phyloP scores from a whole-genome alignment of 2,797 vertebrate genomes.

The Erethizon dorsatum region DNA sequence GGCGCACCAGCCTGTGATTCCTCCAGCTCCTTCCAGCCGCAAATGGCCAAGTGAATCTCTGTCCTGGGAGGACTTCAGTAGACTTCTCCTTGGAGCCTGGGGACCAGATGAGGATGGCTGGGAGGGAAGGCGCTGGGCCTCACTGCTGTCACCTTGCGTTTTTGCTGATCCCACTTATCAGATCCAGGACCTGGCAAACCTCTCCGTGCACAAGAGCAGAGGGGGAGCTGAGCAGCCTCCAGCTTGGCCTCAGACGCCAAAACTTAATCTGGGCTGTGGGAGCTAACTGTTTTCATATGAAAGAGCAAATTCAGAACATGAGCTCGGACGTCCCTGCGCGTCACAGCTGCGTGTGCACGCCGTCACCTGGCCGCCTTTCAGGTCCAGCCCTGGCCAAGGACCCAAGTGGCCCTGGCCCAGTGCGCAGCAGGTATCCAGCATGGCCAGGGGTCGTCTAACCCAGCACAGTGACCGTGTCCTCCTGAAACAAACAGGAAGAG shows the following conservation, averaged over 20 bases:
- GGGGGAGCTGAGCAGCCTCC: slow-evolving; percentile 86
- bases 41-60: neutral
- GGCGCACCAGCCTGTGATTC: neutral
- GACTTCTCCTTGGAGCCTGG: neutral
- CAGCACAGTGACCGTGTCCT: neutral
- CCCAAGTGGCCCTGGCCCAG: neutral
- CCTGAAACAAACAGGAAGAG: neutral
- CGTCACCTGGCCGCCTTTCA: neutral
- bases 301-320: slow-evolving; percentile 62
- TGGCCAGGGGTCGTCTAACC: fast-evolving
- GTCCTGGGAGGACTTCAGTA: slow-evolving; percentile 23
- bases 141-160: slow-evolving; percentile 81
- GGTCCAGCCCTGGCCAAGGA: neutral
- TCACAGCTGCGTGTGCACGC: slow-evolving; percentile 46
- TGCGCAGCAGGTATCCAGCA: fast-evolving
- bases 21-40: neutral
- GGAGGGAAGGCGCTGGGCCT: slow-evolving; percentile 66
- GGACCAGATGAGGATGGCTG: slow-evolving; percentile 16
- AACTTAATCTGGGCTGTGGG: slow-evolving; percentile 82
- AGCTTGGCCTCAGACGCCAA: slow-evolving; percentile 82
- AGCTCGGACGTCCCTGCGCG: neutral
- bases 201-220: slow-evolving; percentile 68
- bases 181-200: slow-evolving; percentile 86
- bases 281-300: slow-evolving; percentile 77
- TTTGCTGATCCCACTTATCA: slow-evolving; percentile 88